Percentiles rank a stretch among this genome's conserved stretches.
These are phyloP conservation scores for Myotis lucifugus DNA, from an alignment of 2,113 vertebrate species.

Conservation along the genomic window DNA sequence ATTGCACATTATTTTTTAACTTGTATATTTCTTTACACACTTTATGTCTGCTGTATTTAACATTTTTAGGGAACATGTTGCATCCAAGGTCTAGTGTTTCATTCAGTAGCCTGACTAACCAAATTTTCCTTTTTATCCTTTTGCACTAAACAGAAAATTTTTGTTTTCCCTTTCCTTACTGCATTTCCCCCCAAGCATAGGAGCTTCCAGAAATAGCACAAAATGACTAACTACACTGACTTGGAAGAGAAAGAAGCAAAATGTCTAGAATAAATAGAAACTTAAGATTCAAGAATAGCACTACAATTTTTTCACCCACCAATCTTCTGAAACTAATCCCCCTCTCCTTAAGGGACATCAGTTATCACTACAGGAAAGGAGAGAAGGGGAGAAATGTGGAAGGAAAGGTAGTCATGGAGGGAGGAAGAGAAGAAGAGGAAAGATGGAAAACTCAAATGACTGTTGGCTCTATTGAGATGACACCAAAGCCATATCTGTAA, in stretches of 20 bases:
- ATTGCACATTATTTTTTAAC: not conserved
- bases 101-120: not conserved
- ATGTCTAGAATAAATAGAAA: conserved; percentile 37
- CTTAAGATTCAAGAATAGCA: conserved; percentile 16
- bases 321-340: not conserved
- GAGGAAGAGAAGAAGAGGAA: not conserved
- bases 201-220: not conserved
- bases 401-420: not conserved
- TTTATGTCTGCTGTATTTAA: not conserved
- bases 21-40: not conserved
- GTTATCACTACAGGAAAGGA: not conserved
- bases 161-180: not conserved
- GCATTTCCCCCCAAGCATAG: not conserved
- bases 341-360: not conserved
- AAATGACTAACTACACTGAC: not conserved
- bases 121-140: not conserved
- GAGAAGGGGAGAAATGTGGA: not conserved
- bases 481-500: not conserved
- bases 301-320: not conserved
- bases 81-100: not conserved
- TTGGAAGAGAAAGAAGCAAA: conserved; percentile 32
- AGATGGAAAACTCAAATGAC: not conserved
- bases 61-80: not conserved
- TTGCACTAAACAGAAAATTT: not conserved
- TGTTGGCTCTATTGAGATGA: not conserved